Conservation (phyloP, 2,797 vertebrate genomes). For the Staurois parvus region DNA sequence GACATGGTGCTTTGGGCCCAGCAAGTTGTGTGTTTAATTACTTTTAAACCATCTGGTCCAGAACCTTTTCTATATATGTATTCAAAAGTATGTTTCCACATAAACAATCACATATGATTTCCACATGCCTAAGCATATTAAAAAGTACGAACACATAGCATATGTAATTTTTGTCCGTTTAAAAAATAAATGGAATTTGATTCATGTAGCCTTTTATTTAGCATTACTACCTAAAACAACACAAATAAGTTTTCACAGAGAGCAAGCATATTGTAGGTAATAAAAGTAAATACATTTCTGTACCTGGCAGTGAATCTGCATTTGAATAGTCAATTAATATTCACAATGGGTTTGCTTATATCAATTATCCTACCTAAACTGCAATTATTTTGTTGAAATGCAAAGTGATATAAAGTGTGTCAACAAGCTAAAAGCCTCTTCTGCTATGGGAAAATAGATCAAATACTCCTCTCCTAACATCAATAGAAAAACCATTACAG, state of each 20-base stretch:
- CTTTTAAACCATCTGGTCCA: too few relatives aligned
- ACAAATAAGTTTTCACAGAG: too few relatives aligned
- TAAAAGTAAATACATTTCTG: background rate
- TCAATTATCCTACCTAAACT: slow-evolving; percentile 5
- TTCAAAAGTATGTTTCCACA: too few relatives aligned
- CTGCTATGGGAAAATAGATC: slow-evolving; percentile 19
- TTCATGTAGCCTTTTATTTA: background rate
- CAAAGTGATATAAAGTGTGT: slow-evolving; percentile 20
- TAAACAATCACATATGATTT: too few relatives aligned
- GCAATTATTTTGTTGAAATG: slow-evolving; percentile 10
- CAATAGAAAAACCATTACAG: slow-evolving; percentile 21
- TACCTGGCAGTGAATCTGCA: slow-evolving; percentile 14
- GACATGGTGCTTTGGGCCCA: too few relatives aligned
- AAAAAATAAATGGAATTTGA: background rate
- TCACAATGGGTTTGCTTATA: background rate
- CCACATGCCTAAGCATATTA: too few relatives aligned
- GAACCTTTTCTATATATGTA: too few relatives aligned
- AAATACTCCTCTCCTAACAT: slow-evolving; percentile 8
- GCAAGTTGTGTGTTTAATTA: too few relatives aligned
- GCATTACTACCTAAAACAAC: background rate
- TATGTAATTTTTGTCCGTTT: too few relatives aligned
- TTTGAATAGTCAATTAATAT: slow-evolving; percentile 21
- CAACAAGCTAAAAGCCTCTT: slow-evolving; percentile 3
- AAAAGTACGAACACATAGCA: too few relatives aligned
- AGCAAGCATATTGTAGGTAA: background rate